Base-by-base conservation (phyloP, 2,888 invertebrate species). In the Apotomis capreana region DNA sequence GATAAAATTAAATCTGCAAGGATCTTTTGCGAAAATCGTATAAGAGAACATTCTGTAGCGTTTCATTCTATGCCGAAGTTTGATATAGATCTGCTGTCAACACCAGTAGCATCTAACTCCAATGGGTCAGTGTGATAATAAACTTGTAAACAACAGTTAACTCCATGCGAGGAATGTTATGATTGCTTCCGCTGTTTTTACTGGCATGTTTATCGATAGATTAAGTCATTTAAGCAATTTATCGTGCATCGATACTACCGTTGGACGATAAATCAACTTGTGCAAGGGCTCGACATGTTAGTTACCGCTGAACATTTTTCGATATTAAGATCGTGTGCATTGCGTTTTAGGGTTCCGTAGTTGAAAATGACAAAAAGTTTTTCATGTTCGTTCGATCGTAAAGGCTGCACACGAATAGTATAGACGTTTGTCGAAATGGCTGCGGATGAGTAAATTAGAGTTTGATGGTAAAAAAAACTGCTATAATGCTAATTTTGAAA, bases 151-250 rank as follows among this genome's bases (percentile, higher is more conserved):
- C 65, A 61, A 67, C 67, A 68, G 71, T 68, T 71, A 71, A 44
- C 57, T 61, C 40, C 13, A 46, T 61, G 12, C 54, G 55, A 57
- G 71, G 71, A 68, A 71, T 71, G 71, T 51, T n/a, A 57, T 67
- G 61, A 71, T 71, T 68, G 67, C 71, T 71, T 71, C 71, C 71
- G 67, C 57, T 57, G 49, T 64, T 62, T 71, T 61, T 51, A 52
- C 61, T 37, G 15, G 65, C 61, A 51, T 61, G 58, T 52, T 61
- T 55, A 59, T 64, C 67, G 60, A n/a, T 36, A 57, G 71, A 71
- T 71, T 71, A 71, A 71, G 71, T 71, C 67, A 71, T 71, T 71
- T 67, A 57, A 55, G 61, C 61, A 61, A 67, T 55, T 51, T 67
- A 71, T 68, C 71, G 67, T 51, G 55, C 63, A 64, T 58, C 60